These are phyloP conservation scores for Acleris sparsana DNA, from an alignment of 2,888 invertebrate species.

Conservation along the genomic window DNA sequence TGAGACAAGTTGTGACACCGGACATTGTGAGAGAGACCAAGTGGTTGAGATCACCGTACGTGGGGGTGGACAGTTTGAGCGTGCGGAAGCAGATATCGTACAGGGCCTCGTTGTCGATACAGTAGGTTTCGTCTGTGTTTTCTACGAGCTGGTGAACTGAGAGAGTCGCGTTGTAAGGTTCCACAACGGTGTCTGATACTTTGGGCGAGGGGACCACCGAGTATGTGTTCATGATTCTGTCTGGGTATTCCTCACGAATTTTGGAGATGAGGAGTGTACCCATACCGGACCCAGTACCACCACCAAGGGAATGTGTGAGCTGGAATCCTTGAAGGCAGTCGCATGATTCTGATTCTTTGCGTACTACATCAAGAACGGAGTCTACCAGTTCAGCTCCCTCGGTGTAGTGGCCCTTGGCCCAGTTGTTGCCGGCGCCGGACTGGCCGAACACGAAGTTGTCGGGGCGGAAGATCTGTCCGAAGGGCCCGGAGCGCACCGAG, in stretches of 20 bases:
- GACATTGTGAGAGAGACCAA: conserved; percentile 94
- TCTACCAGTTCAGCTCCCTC: conserved; percentile 87
- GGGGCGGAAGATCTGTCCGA: conserved; percentile 89
- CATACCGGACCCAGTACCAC: conserved; percentile 82
- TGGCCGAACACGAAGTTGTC: conserved; percentile 89
- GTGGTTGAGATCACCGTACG: conserved; percentile 95
- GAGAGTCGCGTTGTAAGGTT: conserved; percentile 93
- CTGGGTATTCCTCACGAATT: conserved; percentile 95
- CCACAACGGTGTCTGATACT: conserved; percentile 86
- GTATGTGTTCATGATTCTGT: conserved; percentile 94
- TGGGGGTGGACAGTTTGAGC: conserved; percentile 92
- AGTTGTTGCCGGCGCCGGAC: conserved; percentile 84
- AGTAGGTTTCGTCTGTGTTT: conserved; percentile 95
- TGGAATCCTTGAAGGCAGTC: conserved; percentile 96
- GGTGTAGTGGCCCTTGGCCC: conserved; percentile 88
- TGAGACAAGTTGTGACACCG: conserved; percentile 91
- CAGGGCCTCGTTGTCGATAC: conserved; percentile 87
- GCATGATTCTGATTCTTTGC: conserved; percentile 94
- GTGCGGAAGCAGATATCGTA: conserved; percentile 95
- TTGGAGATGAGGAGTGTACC: conserved; percentile 93
- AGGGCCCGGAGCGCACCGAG: conserved; percentile 87
- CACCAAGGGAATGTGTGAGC: conserved; percentile 89
- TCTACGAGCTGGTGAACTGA: conserved; percentile 94
- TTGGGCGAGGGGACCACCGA: conserved; percentile 93
- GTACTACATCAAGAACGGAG: conserved; percentile 92